A percentile compares a stretch with the other conserved stretches of the same genome.
These are phyloP conservation scores for Clarias platycephalus DNA, from an alignment of 2,797 vertebrate species.

Conservation along the genomic window DNA sequence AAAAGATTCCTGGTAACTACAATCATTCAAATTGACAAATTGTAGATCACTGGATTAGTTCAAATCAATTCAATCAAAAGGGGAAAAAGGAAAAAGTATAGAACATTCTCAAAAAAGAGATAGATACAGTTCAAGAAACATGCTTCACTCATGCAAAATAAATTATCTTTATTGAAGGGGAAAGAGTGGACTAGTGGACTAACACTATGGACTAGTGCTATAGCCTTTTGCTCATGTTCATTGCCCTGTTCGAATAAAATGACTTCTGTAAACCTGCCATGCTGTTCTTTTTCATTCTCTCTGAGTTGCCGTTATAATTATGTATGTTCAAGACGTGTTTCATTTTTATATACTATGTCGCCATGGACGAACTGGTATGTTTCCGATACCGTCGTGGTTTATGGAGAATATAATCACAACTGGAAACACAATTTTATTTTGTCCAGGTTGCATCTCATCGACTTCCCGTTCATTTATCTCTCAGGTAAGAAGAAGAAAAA, in stretches of 20 bases:
- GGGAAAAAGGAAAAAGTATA: neutral
- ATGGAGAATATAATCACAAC: neutral
- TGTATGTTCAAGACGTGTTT: neutral
- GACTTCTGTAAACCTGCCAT: neutral
- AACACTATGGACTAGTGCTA: too few relatives aligned
- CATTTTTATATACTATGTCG: neutral
- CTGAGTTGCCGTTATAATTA: neutral
- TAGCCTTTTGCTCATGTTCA: neutral
- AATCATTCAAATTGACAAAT: neutral
- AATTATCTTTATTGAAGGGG: neutral
- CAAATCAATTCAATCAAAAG: neutral
- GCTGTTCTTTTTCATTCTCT: neutral
- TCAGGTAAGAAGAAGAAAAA: too few relatives aligned
- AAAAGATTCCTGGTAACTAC: neutral
- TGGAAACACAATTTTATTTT: neutral
- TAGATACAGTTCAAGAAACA: neutral
- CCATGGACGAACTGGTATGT: neutral
- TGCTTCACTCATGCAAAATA: neutral
- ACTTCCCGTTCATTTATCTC: neutral
- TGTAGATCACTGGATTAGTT: neutral
- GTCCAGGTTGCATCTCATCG: neutral
- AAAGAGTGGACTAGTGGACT: too few relatives aligned
- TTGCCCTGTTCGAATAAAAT: neutral
- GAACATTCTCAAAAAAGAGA: slow-evolving; percentile 5
- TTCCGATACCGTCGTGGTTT: neutral